A percentile compares a stretch with the other conserved stretches of the same genome.
These are phyloP conservation scores for Pecten maximus DNA, from an alignment of 2,888 invertebrate genomes.

Conservation along the genomic window DNA sequence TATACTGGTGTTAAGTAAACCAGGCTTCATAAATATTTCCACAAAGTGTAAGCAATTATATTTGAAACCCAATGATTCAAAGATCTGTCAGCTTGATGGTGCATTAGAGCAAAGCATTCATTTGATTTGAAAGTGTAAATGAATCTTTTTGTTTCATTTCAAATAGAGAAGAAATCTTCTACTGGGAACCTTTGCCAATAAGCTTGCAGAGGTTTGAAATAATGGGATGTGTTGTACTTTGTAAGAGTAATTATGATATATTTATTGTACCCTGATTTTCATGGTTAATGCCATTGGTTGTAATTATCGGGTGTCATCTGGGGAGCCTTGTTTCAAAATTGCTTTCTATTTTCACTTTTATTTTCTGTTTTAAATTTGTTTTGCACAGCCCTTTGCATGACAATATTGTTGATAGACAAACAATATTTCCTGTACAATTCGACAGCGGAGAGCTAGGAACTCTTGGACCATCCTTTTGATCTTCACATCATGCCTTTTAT, in stretches of 20 bases:
- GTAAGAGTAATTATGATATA: background rate
- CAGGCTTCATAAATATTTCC: background rate
- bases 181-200: background rate
- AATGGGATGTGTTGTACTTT: background rate
- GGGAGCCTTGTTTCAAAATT: constrained; percentile 41
- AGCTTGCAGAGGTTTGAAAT: background rate
- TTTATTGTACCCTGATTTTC: background rate
- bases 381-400: constrained; percentile 4
- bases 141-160: background rate
- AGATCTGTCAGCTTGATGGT: background rate
- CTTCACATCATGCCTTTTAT: background rate
- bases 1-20: background rate
- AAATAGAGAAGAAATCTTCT: background rate
- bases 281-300: background rate
- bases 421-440: background rate
- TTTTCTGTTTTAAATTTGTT: background rate
- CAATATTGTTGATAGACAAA: background rate
- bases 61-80: background rate
- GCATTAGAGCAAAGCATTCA: background rate
- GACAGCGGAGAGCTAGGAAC: background rate
- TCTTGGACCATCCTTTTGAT: constrained; percentile 6
- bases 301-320: background rate
- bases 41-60: background rate
- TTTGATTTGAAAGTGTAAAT: background rate
- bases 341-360: constrained; percentile 27